A percentile compares a stretch with the other conserved stretches of the same genome.
These are phyloP conservation scores for Ceratothoa steindachneri DNA, from an alignment of 2,888 invertebrate genomes.

Conservation along the genomic window DNA sequence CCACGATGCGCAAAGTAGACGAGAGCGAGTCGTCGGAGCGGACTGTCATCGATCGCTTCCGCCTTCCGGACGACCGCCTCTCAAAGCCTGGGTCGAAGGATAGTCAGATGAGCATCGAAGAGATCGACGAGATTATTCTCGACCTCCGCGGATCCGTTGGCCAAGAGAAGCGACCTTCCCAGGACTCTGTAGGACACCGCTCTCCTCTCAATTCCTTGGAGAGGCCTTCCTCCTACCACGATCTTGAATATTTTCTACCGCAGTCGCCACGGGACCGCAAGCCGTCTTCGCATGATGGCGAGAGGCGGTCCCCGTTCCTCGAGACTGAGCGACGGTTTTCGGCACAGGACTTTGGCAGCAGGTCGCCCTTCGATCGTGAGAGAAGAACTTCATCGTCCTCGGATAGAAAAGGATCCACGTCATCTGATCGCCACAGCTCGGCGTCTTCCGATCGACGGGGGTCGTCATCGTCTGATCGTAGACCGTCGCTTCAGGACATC, in stretches of 20 bases:
- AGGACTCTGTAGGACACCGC: constrained; percentile 26
- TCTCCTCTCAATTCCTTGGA: constrained; percentile 35
- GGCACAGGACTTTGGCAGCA: constrained; percentile 34
- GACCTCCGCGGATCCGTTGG: constrained; percentile 32
- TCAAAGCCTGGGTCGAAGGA: constrained; percentile 44
- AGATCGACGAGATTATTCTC: constrained; percentile 42
- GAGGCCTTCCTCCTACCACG: constrained; percentile 24
- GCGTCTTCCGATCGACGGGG: constrained; percentile 28
- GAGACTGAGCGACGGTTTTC: constrained; percentile 37
- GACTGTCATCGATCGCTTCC: constrained; percentile 39
- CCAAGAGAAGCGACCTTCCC: constrained; percentile 30
- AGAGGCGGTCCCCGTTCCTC: constrained; percentile 36
- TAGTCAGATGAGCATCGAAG: constrained; percentile 47
- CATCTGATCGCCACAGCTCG: constrained; percentile 39
- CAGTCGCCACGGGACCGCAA: constrained; percentile 34
- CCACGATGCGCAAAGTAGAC: constrained; percentile 36
- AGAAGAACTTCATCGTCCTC: constrained; percentile 41
- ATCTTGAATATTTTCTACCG: constrained; percentile 14
- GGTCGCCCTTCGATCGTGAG: constrained; percentile 41
- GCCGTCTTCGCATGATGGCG: constrained; percentile 41
- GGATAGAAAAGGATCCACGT: constrained; percentile 36
- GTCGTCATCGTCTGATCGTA: constrained; percentile 17
- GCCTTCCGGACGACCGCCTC: constrained; percentile 42
- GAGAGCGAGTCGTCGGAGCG: constrained; percentile 45
- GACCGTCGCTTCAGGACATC: constrained; percentile 43